Evolutionary conservation across 2,888 invertebrate genomes (phyloP), one percentile per base, ranked within the genome.

Genomic region (Aphrophora alni): DNA sequence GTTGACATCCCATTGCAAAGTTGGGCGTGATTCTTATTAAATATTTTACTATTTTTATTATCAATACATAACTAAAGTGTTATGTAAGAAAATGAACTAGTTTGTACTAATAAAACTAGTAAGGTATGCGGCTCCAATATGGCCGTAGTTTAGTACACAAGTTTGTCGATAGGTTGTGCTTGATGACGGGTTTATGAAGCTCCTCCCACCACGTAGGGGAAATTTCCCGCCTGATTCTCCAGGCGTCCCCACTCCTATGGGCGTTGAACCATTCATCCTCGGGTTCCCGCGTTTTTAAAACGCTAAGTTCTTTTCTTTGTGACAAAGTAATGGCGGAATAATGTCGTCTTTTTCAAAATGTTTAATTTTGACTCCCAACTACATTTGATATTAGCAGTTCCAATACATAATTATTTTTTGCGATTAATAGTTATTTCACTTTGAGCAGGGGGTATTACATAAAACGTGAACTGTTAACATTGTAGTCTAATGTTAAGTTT

Each of bases 211-310:
- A 59, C 21, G 59, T 59, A 59, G 59, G 59, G 59, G 59, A 21
- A 59, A 59, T 59, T 59, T 59, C 21, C 59, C 59, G 59, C 59
- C 59, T 21, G 59, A 59, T 59, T 59, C 59, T 59, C 59, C 59
- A 7, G 21, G 59, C 59, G 12, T 59, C 59, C 59, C 59, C 59
- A 59, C 59, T 59, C 21, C 59, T 59, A 59, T 59, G 59, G 59
- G 59, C 59, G 59, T 59, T 59, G 59, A 59, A 59, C 59, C 59
- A 59, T 59, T 59, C 59, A 59, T 21, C 21, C 59, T 21, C 33
- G 5, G 2, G 21, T 59, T 59, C 59, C 59, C 59, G 59, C 59
- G 59, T 59, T 21, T 44, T 44, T 44, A 44, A 44, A 59, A 59
- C 59, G 14, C 44, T 33, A 8, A n/a, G 3, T 33, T 2, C 44